Conservation (phyloP, 1,140 invertebrate species). For the Chironomus tepperi region DNA sequence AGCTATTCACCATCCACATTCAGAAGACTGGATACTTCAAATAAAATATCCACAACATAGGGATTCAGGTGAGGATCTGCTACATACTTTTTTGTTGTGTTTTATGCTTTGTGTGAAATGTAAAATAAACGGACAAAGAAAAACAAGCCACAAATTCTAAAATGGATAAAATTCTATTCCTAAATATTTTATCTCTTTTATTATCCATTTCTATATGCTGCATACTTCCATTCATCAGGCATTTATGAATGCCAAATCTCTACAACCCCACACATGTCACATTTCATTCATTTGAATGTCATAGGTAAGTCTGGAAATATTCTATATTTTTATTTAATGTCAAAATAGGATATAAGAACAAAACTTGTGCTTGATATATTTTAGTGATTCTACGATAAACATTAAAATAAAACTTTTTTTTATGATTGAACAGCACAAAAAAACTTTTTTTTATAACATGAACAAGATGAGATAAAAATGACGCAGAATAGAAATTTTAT, state of each 20-base stretch:
- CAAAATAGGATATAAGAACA: no score
- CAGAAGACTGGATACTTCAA: slow-evolving; percentile 80
- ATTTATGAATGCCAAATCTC: slow-evolving; percentile 87
- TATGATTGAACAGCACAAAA: no score
- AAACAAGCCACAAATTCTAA: not conserved
- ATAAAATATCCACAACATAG: slow-evolving; percentile 76
- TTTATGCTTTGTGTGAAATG: not conserved
- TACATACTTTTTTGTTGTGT: not conserved
- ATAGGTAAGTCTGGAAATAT: slow-evolving; percentile 58
- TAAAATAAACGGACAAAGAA: slow-evolving; percentile 39
- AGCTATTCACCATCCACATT: slow-evolving; percentile 70
- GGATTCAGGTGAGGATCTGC: slow-evolving; percentile 52
- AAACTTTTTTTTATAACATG: no score
- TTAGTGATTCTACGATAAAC: no score
- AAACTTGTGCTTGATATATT: no score
- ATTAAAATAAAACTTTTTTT: no score
- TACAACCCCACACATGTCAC: slow-evolving; percentile 78
- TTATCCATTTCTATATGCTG: not conserved
- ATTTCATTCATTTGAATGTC: slow-evolving; percentile 75
- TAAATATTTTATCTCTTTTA: not conserved
- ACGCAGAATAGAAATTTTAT: no score
- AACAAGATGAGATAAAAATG: no score
- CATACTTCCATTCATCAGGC: slow-evolving; percentile 36
- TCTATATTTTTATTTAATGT: no score
- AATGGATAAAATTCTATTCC: not conserved